These are phyloP conservation scores for Acanthosepion pharaonis DNA, from an alignment of 2,888 invertebrate species.

Conservation along the genomic window DNA sequence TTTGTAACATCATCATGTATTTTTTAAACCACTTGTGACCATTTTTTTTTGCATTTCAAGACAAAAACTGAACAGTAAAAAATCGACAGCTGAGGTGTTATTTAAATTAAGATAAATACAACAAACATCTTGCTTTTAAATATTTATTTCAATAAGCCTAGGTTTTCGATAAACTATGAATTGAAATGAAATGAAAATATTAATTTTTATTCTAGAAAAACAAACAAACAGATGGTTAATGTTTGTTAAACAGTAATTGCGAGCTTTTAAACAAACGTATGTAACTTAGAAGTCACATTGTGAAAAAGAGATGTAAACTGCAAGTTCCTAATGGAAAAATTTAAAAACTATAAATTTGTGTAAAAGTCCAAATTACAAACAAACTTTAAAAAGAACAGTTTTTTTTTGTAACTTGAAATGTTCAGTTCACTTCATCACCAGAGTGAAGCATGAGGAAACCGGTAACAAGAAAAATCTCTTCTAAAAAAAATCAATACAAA, in stretches of 20 bases:
- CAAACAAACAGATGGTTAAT: not conserved
- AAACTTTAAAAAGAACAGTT: too few relatives aligned
- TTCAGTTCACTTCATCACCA: not conserved
- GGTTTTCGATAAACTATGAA: not conserved
- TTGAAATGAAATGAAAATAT: not conserved
- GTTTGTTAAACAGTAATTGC: too few relatives aligned
- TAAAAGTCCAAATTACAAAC: not conserved
- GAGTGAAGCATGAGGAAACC: not conserved
- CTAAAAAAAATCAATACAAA: not conserved
- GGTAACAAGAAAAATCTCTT: not conserved
- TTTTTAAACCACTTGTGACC: too few relatives aligned
- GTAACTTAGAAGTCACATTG: too few relatives aligned
- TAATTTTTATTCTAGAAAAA: not conserved
- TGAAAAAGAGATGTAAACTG: too few relatives aligned
- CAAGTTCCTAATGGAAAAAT: too few relatives aligned
- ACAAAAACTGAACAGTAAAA: not conserved
- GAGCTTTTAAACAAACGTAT: too few relatives aligned
- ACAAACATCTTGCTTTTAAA: too few relatives aligned
- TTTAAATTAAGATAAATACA: too few relatives aligned
- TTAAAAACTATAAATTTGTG: too few relatives aligned
- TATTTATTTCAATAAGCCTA: not conserved
- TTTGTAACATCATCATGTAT: too few relatives aligned
- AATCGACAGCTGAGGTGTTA: not conserved
- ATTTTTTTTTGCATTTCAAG: not conserved
- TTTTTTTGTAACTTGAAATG: not conserved